A percentile compares a stretch with the other conserved stretches of the same genome.
Conservation (phyloP, 64 coral and sea anemone species). For the Hydrozoanthus tunicans region DNA sequence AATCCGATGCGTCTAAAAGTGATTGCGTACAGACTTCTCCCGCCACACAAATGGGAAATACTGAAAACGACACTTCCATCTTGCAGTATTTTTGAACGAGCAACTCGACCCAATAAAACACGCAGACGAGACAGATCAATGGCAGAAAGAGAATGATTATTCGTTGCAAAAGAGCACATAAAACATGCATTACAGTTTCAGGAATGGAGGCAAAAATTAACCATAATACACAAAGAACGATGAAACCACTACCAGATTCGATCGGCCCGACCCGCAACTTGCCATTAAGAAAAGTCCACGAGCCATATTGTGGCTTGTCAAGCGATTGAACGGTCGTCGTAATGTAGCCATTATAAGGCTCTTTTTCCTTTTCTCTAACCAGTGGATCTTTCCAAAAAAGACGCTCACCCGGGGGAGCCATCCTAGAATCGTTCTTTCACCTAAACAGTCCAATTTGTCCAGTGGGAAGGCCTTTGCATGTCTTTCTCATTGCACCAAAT, state of each 20-base stretch:
- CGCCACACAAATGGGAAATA: conserved; percentile 90
- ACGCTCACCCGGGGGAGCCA: conserved; percentile 83
- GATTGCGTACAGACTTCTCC: conserved; percentile 97
- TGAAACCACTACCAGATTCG: conserved; percentile 86
- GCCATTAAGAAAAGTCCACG: conserved; percentile 89
- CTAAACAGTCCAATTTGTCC: conserved; percentile 52
- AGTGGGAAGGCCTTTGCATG: conserved; percentile 42
- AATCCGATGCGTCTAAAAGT: conserved; percentile 91
- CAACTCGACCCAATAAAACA: conserved; percentile 95
- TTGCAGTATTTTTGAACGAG: conserved; percentile 97
- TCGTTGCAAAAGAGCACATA: conserved; percentile 79
- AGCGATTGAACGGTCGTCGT: conserved; percentile 84
- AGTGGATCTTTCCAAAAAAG: conserved; percentile 70
- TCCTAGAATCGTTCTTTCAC: conserved; percentile 60
- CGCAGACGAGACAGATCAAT: conserved; percentile 85
- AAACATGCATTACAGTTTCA: conserved; percentile 69
- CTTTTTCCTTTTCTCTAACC: conserved; percentile 83
- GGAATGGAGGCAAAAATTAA: conserved; percentile 89
- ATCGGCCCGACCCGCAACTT: conserved; percentile 87
- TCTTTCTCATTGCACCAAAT: conserved; percentile 18
- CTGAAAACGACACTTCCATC: conserved; percentile 77
- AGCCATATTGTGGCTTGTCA: conserved; percentile 81
- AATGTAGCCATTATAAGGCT: conserved; percentile 94
- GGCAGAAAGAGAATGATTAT: conserved; percentile 87
- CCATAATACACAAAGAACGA: conserved; percentile 81